Evolutionary conservation across 2,888 invertebrate species (phyloP).

Genomic region (Micropterix aruncella): DNA sequence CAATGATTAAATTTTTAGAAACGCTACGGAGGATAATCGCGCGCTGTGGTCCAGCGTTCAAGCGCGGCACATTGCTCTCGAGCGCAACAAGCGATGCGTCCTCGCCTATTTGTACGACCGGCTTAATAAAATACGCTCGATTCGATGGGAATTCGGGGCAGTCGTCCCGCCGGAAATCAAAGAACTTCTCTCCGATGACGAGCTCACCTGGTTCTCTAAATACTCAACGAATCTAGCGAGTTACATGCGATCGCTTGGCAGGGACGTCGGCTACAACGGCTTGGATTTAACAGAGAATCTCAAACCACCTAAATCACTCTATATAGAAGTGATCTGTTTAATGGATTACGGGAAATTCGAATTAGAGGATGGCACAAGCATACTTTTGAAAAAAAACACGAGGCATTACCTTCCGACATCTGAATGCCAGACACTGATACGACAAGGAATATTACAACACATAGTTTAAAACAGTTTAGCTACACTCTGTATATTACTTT

Average conservation of each 20-base stretch:
- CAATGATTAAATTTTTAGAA: conserved; percentile 19
- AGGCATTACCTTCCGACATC: conserved; percentile 79
- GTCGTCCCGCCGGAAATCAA: conserved; percentile 78
- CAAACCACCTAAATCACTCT: conserved; percentile 84
- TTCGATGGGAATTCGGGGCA: conserved; percentile 93
- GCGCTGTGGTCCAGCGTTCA: conserved; percentile 62
- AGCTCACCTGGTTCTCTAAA: conserved; percentile 76
- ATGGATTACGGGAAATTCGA: conserved; percentile 90
- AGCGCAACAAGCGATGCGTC: conserved; percentile 82
- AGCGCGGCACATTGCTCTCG: conserved; percentile 72
- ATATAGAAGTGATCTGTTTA: conserved; percentile 82
- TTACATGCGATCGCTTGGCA: conserved; percentile 84
- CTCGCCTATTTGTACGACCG: conserved; percentile 74
- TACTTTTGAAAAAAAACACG: conserved; percentile 79
- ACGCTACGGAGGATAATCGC: conserved; percentile 40
- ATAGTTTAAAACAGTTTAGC: too few relatives aligned
- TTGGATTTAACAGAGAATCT: conserved; percentile 78
- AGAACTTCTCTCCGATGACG: conserved; percentile 62
- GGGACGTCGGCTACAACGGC: conserved; percentile 50
- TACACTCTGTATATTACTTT: too few relatives aligned
- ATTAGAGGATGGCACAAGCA: conserved; percentile 82
- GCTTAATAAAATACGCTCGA: conserved; percentile 63
- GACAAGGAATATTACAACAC: conserved; percentile 80
- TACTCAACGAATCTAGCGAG: conserved; percentile 76
- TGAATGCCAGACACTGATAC: conserved; percentile 80